Evolutionary conservation across 92 coral and sea anemone species (phyloP), one percentile per base, ranked within the genome.

Genomic region (Phymanthus crucifer): DNA sequence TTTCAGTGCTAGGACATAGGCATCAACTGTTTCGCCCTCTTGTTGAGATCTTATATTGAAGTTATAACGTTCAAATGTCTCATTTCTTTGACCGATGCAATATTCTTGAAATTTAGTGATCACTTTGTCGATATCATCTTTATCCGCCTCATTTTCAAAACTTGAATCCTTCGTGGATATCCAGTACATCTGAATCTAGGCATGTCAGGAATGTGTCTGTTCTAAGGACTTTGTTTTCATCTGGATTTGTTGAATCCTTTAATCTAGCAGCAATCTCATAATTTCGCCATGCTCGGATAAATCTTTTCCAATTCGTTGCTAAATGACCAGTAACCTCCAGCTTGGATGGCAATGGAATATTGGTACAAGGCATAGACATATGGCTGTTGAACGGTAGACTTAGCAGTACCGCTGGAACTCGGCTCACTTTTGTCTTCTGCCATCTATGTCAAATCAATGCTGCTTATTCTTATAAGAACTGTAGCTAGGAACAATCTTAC

Each of bases 31-130:
- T 80, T 92, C 92, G 57, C 79, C 87, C 26, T 70, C 79, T 73
- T 87, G 88, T 86, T 87, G 94, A 34, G 77, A 83, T 74, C 94
- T 67, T 83, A 84, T 84, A 70, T 89, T 85, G 40, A 87, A 87
- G 61, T 66, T 61, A 58, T 89, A 92, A 29, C 92, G 73, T 81
- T 89, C 92, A 69, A 80, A 87, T 24, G 86, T 89, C 74, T 92
- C 88, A 40, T 89, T 89, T 47, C 86, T 76, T 74, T 89, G 93
- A 43, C 89, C 90, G 16, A 89, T 87, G 77, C 88, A 87, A 38
- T 87, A 89, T 35, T 83, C 74, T 73, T 89, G 91, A 46, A 89
- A 69, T 72, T 92, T 80, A 43, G 74, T 73, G 47, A 91, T 76
- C 36, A 88, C 85, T 40, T 82, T 32, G 21, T 86, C 93, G 3